A percentile compares a stretch with the other conserved stretches of the same genome.
Evolutionary conservation across 92 coral and sea anemone genomes (phyloP).

Genomic region (Siderastrea radians): DNA sequence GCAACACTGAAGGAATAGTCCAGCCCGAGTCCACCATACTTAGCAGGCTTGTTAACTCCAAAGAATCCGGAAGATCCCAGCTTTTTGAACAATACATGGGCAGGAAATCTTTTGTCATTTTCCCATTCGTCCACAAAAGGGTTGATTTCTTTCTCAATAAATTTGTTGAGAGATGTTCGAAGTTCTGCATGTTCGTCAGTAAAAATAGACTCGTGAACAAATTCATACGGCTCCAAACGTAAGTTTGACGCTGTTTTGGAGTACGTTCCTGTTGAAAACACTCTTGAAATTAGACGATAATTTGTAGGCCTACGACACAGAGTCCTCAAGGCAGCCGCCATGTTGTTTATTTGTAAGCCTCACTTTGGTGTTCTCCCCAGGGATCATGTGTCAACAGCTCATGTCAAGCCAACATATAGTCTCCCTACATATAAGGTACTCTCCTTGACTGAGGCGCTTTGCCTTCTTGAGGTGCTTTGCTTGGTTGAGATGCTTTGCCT

Average conservation of each 20-base stretch:
- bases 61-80: conserved; percentile 95
- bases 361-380: conserved; percentile 1
- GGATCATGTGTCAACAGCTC: background rate
- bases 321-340: conserved; percentile 63
- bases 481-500: no score
- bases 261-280: conserved; percentile 56
- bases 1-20: conserved; percentile 97
- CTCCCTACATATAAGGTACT: no score
- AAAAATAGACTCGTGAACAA: conserved; percentile 86
- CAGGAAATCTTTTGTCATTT: conserved; percentile 88
- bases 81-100: conserved; percentile 94
- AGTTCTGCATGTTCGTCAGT: conserved; percentile 91
- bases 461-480: no score
- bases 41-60: conserved; percentile 94
- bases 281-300: conserved; percentile 66
- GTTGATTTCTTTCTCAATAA: conserved; percentile 95
- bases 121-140: conserved; percentile 99
- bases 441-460: no score
- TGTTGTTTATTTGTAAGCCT: conserved; percentile 38
- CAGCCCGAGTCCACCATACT: conserved; percentile 96
- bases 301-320: background rate
- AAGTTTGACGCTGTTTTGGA: conserved; percentile 52
- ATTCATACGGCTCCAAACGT: conserved; percentile 83
- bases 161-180: conserved; percentile 84
- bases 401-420: no score